A percentile compares a stretch with the other conserved stretches of the same genome.
These are phyloP conservation scores for Molothrus ater DNA, from an alignment of 2,797 vertebrate genomes.

Conservation along the genomic window DNA sequence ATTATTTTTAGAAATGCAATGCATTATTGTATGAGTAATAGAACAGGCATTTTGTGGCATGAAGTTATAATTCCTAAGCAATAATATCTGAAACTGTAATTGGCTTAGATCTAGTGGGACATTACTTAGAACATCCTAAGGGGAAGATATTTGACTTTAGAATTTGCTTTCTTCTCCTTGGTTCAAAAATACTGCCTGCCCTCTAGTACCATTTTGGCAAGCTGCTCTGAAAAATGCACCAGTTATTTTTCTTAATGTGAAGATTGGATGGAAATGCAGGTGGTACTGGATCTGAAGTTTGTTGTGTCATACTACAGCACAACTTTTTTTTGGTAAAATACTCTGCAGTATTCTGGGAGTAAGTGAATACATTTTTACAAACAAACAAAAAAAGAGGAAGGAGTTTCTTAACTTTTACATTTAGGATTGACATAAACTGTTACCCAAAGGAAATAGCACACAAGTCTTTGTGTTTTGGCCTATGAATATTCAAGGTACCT, in stretches of 20 bases:
- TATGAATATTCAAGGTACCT: neutral
- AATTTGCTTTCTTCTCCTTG: neutral
- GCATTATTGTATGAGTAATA: neutral
- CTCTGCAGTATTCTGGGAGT: neutral
- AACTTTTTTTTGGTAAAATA: neutral
- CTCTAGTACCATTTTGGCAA: neutral
- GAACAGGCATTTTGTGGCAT: neutral
- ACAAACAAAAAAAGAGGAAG: neutral
- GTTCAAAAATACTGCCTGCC: neutral
- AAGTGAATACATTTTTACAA: neutral
- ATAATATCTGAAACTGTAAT: neutral
- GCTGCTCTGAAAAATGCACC: neutral
- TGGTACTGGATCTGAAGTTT: neutral
- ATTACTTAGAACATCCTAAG: neutral
- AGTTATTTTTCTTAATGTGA: neutral
- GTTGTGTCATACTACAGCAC: neutral
- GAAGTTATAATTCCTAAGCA: neutral
- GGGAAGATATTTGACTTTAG: neutral
- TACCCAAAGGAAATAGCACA: neutral
- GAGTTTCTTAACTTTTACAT: neutral
- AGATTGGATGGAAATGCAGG: neutral
- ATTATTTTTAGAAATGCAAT: conserved; percentile 3
- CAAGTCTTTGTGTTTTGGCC: neutral
- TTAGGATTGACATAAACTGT: neutral
- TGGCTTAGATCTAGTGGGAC: neutral